Percentiles rank a stretch among this genome's conserved stretches.
Evolutionary conservation across 1,140 invertebrate genomes (phyloP).

Genomic region (Atta texana): DNA sequence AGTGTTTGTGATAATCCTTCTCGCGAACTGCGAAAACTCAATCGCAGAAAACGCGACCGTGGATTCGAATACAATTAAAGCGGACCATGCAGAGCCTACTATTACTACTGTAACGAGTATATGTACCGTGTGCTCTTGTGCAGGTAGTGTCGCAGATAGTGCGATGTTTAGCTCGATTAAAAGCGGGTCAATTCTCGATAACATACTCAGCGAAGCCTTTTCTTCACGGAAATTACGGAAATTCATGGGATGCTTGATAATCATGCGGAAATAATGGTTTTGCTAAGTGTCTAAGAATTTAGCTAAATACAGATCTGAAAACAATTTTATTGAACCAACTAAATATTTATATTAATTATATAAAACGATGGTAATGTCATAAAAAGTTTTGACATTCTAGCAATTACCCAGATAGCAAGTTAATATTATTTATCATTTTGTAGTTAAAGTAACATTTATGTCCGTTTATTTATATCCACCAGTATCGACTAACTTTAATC

Average conservation of each 20-base stretch:
- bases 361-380: neutral
- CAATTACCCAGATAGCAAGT: neutral
- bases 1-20: neutral
- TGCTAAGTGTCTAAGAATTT: neutral
- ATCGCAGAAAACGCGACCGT: no score
- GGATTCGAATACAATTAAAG: neutral
- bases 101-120: neutral
- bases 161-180: neutral
- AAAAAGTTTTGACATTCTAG: neutral
- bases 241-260: neutral
- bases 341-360: neutral
- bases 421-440: no score
- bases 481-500: no score
- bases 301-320: no score
- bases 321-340: neutral
- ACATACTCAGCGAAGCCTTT: neutral
- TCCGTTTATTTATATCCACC: no score
- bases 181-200: neutral
- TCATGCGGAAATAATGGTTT: neutral
- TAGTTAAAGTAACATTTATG: no score
- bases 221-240: neutral
- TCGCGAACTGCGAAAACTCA: neutral
- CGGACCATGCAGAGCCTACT: neutral
- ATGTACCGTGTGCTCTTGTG: conserved; percentile 62
- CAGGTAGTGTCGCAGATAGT: conserved; percentile 42